Percentiles rank a stretch among this genome's conserved stretches.
These are phyloP conservation scores for Sebastes cheni DNA, from an alignment of 2,797 vertebrate species.

Conservation along the genomic window DNA sequence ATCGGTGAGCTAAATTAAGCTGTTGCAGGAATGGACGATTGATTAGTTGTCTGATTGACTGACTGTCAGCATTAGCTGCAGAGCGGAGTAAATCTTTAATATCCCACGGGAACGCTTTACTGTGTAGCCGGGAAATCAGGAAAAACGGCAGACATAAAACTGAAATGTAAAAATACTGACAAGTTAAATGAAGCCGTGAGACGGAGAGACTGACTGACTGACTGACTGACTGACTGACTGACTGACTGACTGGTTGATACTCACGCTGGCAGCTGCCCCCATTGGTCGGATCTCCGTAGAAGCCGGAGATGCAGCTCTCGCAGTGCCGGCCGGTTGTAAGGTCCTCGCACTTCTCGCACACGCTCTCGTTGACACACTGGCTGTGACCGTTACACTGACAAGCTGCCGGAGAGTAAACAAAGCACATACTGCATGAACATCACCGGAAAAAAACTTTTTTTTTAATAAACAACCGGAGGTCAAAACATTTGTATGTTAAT, in stretches of 20 bases:
- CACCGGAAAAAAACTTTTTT: fast-evolving
- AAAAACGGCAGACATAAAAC: conserved; percentile 55
- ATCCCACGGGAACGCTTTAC: conserved; percentile 31
- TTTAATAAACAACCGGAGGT: neutral
- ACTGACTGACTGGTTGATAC: conserved; percentile 61
- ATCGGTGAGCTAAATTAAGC: conserved; percentile 41
- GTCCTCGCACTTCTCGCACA: conserved; percentile 95
- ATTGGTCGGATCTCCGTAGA: conserved; percentile 96
- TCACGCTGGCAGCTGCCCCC: conserved; percentile 96
- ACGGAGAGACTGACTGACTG: too few species aligned
- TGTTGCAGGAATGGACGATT: conserved; percentile 19
- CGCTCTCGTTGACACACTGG: conserved; percentile 92
- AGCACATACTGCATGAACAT: neutral
- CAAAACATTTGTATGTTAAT: neutral
- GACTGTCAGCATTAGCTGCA: conserved; percentile 32
- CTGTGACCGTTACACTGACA: conserved; percentile 99
- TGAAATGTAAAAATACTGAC: conserved; percentile 47
- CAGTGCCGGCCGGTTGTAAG: conserved; percentile 95
- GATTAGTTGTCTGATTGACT: conserved; percentile 59
- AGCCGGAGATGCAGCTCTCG: conserved; percentile 94
- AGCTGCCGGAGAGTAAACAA: conserved; percentile 73
- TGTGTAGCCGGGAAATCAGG: conserved; percentile 22
- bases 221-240: too few species aligned
- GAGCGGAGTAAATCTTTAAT: conserved; percentile 49
- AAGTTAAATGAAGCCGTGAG: conserved; percentile 28